Conservation (phyloP, 2,797 vertebrate genomes). For the Myotis vivesi region DNA sequence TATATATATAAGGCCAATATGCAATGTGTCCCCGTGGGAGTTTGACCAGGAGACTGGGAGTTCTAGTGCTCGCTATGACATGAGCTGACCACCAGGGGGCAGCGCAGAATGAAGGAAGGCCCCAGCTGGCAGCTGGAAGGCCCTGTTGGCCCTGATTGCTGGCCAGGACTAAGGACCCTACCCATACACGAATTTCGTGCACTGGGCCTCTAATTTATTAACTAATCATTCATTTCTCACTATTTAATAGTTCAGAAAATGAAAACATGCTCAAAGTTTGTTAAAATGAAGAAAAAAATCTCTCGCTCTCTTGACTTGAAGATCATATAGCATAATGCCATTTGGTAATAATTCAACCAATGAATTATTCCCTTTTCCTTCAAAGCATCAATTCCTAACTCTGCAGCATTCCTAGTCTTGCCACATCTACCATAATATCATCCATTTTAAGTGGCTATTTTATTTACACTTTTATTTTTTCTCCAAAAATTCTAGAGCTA, state of each 20-base stretch:
- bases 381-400: neutral
- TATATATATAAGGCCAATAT: too few relatives aligned
- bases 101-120: too few relatives aligned
- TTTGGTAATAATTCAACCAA: neutral
- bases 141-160: too few relatives aligned
- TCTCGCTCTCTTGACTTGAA: neutral
- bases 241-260: neutral
- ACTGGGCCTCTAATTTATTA: neutral
- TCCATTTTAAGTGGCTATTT: neutral
- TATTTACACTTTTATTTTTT: neutral
- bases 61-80: too few relatives aligned
- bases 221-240: neutral
- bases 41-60: too few relatives aligned
- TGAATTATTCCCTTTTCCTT: neutral
- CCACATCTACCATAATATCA: neutral
- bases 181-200: too few relatives aligned
- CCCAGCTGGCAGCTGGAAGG: too few relatives aligned
- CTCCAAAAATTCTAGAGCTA: neutral
- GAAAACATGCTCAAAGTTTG: neutral
- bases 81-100: too few relatives aligned
- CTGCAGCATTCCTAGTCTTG: neutral
- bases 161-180: too few relatives aligned
- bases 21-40: too few relatives aligned
- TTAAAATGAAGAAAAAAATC: neutral
- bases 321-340: neutral